These are phyloP conservation scores for Drosophila antonietae DNA, from an alignment of 2,888 invertebrate genomes.

Conservation along the genomic window DNA sequence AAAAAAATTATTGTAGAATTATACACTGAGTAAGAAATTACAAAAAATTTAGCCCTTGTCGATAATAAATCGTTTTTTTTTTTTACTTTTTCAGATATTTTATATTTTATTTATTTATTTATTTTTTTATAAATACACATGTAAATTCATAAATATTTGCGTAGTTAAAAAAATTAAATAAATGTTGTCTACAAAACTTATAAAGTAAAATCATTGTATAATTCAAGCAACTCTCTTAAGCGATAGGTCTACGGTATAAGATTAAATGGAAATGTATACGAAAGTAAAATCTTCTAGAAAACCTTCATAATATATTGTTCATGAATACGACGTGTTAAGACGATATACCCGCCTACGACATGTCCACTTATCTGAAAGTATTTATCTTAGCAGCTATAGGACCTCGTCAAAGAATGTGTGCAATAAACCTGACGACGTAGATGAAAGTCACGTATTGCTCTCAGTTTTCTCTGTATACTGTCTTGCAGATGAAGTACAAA, in stretches of 20 bases:
- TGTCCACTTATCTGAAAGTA: neutral
- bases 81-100: too few species aligned
- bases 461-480: neutral
- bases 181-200: neutral
- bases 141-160: too few species aligned
- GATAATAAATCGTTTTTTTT: too few species aligned
- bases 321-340: neutral
- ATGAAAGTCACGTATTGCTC: neutral
- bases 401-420: neutral
- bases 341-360: neutral
- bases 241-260: neutral
- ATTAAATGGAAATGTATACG: neutral
- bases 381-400: neutral
- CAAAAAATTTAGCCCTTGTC: too few species aligned
- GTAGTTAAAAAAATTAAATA: too few species aligned
- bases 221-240: neutral
- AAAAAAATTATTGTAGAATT: too few species aligned
- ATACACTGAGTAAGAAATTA: too few species aligned
- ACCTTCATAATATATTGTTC: neutral
- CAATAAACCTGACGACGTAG: neutral
- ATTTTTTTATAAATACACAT: too few species aligned
- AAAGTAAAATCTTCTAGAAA: neutral
- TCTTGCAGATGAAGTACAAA: neutral
- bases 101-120: too few species aligned
- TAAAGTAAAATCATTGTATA: neutral